Evolutionary conservation across 1,140 invertebrate species (phyloP).

Genomic region (Papilio glaucus): DNA sequence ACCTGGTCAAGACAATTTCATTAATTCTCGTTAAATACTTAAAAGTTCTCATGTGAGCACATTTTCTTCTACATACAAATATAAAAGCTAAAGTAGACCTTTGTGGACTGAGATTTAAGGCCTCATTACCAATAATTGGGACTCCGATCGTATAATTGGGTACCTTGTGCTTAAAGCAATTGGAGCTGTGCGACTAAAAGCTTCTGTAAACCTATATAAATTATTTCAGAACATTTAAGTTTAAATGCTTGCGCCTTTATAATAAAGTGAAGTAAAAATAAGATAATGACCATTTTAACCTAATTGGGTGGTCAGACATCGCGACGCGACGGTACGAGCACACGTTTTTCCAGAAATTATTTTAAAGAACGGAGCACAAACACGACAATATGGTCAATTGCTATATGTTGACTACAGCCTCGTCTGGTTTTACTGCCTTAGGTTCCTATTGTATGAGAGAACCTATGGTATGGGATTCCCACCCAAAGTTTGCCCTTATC

Average conservation of each 20-base stretch:
- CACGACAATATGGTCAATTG: no score
- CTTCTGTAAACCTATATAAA: neutral
- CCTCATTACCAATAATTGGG: conserved; percentile 20
- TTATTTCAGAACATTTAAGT: conserved; percentile 4
- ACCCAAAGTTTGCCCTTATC: no score
- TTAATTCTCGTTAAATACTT: neutral
- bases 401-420: no score
- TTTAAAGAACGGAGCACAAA: neutral
- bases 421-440: no score
- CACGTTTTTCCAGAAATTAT: neutral
- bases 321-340: neutral
- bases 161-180: neutral
- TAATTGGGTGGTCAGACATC: neutral
- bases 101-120: neutral
- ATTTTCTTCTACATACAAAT: neutral
- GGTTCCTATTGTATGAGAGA: no score
- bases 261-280: conserved; percentile 6
- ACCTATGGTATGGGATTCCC: no score
- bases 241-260: neutral
- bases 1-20: neutral
- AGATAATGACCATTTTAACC: neutral
- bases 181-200: neutral
- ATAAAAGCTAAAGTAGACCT: neutral
- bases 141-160: conserved; percentile 4
- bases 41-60: neutral